Percentiles rank a stretch among this genome's conserved stretches.
These are phyloP conservation scores for Tychaedon coryphoeus DNA, from an alignment of 2,113 vertebrate species.

Conservation along the genomic window DNA sequence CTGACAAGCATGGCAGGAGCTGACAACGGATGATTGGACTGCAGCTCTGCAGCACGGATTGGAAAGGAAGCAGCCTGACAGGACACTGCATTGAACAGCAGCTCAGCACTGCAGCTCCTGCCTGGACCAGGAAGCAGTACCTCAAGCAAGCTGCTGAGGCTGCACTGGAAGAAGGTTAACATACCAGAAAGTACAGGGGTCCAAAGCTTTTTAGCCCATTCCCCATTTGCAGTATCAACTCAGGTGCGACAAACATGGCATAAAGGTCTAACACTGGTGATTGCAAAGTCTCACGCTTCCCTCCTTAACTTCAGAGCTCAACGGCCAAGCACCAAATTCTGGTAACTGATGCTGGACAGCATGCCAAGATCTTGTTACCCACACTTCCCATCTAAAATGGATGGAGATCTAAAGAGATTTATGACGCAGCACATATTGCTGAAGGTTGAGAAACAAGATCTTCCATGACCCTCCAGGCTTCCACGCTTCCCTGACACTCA, in stretches of 20 bases:
- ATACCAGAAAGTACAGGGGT: rapidly evolving
- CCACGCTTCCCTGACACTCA: not conserved
- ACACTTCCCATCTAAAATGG: not conserved
- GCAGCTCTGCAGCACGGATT: not conserved
- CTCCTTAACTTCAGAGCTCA: not conserved
- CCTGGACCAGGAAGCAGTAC: not conserved
- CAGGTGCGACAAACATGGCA: not conserved
- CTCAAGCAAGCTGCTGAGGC: not conserved
- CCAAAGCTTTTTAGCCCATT: not conserved
- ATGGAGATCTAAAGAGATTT: not conserved
- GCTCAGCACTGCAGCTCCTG: not conserved
- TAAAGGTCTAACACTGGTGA: not conserved
- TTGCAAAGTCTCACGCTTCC: not conserved
- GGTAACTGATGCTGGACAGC: not conserved
- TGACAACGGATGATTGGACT: not conserved
- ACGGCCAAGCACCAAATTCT: not conserved
- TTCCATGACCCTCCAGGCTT: not conserved
- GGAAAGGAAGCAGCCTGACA: not conserved
- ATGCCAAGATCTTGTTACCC: not conserved
- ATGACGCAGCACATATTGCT: not conserved
- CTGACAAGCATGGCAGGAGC: not conserved
- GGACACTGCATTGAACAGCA: not conserved
- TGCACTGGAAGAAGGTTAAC: not conserved
- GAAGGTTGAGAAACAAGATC: not conserved
- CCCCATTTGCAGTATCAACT: not conserved